These are phyloP conservation scores for Chymomyza costata DNA, from an alignment of 1,140 invertebrate genomes.

Conservation along the genomic window DNA sequence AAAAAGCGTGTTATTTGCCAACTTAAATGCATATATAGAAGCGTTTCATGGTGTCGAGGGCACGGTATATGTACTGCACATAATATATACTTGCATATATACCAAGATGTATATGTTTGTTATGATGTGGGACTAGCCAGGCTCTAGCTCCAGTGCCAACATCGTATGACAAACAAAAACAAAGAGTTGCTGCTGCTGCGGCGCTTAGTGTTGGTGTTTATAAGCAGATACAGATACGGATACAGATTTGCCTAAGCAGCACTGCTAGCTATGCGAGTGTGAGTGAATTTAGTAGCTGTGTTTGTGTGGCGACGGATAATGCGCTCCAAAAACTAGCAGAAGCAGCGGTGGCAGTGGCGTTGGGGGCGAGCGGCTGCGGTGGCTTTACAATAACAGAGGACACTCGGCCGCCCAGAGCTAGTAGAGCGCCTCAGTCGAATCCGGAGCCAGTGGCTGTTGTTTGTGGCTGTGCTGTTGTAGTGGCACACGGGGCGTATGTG, in stretches of 20 bases:
- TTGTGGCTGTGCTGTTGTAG: background rate
- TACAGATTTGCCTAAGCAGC: slow-evolving; percentile 27
- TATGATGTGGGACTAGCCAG: too few relatives aligned
- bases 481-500: slow-evolving; percentile 36
- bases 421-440: too few relatives aligned
- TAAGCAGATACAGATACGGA: too few relatives aligned
- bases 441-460: too few relatives aligned
- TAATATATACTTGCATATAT: background rate
- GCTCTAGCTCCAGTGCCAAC: too few relatives aligned
- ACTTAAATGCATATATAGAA: slow-evolving; percentile 26
- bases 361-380: background rate
- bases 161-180: too few relatives aligned
- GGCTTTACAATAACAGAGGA: slow-evolving; percentile 4
- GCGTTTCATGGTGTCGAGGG: slow-evolving; percentile 4
- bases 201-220: slow-evolving; percentile 1
- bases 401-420: background rate
- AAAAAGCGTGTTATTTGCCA: slow-evolving; percentile 44
- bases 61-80: too few relatives aligned
- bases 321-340: slow-evolving; percentile 14
- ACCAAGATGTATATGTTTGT: background rate
- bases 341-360: background rate
- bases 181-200: background rate
- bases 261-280: background rate
- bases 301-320: slow-evolving; percentile 5
- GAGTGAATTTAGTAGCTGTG: slow-evolving; percentile 1